Percentiles rank a stretch among this genome's conserved stretches.
These are phyloP conservation scores for Lophotis ruficrista DNA, from an alignment of 2,113 vertebrate species.

Conservation along the genomic window DNA sequence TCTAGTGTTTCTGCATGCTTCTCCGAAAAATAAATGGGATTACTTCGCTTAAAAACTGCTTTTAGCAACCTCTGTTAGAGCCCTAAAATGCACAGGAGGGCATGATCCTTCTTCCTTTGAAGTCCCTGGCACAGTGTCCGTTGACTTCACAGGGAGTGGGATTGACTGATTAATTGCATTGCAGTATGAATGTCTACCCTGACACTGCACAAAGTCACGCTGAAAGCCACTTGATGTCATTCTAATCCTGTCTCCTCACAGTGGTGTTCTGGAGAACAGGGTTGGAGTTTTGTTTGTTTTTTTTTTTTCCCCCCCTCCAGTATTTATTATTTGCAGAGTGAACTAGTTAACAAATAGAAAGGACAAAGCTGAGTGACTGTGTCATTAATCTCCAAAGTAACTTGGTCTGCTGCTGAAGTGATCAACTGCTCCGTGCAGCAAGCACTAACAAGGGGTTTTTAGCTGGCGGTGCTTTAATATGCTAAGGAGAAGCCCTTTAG, in stretches of 20 bases:
- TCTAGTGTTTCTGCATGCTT: slow-evolving; percentile 24
- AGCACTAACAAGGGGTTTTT: background rate
- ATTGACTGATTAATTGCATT: slow-evolving; percentile 55
- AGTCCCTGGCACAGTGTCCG: slow-evolving; percentile 56
- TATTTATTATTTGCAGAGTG: slow-evolving; percentile 41
- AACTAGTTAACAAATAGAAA: slow-evolving; percentile 38
- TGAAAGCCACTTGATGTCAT: slow-evolving; percentile 47
- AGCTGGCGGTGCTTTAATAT: background rate
- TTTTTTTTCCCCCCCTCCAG: fast-evolving
- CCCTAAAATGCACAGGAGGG: slow-evolving; percentile 56
- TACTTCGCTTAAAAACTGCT: slow-evolving; percentile 62
- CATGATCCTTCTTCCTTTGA: slow-evolving; percentile 63
- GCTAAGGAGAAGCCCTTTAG: background rate
- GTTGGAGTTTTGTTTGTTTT: background rate
- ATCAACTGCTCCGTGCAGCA: background rate
- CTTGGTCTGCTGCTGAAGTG: background rate
- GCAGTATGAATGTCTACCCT: slow-evolving; percentile 37
- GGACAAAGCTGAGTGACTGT: background rate
- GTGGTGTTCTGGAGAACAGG: slow-evolving; percentile 1
- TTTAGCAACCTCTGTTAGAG: slow-evolving; percentile 50
- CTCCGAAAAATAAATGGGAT: slow-evolving; percentile 58
- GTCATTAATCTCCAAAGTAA: slow-evolving; percentile 32
- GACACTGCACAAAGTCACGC: slow-evolving; percentile 48
- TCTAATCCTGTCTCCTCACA: slow-evolving; percentile 21
- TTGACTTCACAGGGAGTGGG: slow-evolving; percentile 51